Conservation (phyloP, 2,797 vertebrate species). For the Cyprinodon diabolis region DNA sequence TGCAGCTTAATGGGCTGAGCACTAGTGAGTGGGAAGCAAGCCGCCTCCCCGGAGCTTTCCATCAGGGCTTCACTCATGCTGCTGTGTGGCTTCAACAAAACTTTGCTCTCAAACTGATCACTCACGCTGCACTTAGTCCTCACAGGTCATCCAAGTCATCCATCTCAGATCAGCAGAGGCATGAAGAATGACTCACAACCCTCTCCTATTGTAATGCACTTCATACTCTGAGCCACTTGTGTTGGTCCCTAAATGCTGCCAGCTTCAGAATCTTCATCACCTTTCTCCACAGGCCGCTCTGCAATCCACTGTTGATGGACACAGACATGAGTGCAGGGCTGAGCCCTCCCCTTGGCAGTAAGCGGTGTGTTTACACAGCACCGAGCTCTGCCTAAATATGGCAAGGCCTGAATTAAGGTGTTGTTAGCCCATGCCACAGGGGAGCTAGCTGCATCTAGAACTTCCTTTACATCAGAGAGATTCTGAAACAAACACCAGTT, state of each 20-base stretch:
- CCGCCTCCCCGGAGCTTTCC: slow-evolving; percentile 40
- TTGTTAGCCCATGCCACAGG: slow-evolving; percentile 45
- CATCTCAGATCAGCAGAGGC: slow-evolving; percentile 41
- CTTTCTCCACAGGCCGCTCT: slow-evolving; percentile 33
- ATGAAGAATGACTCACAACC: background rate
- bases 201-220: slow-evolving; percentile 5
- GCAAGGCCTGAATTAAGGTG: slow-evolving; percentile 69
- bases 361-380: slow-evolving; percentile 79
- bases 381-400: slow-evolving; percentile 78
- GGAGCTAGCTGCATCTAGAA: slow-evolving; percentile 27
- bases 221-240: slow-evolving; percentile 22
- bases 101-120: slow-evolving; percentile 13
- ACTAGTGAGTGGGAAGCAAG: slow-evolving; percentile 37
- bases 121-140: slow-evolving; percentile 16
- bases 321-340: slow-evolving; percentile 63
- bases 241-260: slow-evolving; percentile 12
- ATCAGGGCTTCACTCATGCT: slow-evolving; percentile 64
- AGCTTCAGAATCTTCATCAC: slow-evolving; percentile 29
- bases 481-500: slow-evolving; percentile 23
- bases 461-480: slow-evolving; percentile 34
- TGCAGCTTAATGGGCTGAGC: slow-evolving; percentile 60
- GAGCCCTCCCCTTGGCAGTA: slow-evolving; percentile 60
- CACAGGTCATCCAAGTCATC: slow-evolving; percentile 33
- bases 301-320: slow-evolving; percentile 60
- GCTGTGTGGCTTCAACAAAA: slow-evolving; percentile 14